Base-by-base conservation (phyloP, 2,888 invertebrate species). In the Palloptera scutellata region DNA sequence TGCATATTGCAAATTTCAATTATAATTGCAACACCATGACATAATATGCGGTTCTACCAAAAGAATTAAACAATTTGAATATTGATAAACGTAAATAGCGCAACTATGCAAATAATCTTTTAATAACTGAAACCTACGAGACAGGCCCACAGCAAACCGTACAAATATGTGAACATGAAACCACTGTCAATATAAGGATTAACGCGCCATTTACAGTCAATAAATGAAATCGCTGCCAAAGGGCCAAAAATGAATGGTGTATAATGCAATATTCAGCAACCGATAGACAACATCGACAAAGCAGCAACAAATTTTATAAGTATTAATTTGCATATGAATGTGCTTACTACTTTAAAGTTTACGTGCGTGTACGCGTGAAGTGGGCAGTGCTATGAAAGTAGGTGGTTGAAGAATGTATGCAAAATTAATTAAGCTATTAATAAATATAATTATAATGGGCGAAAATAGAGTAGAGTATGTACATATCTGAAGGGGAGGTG, bases 161-260 rank as follows among this genome's bases (percentile, higher is more conserved):
- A n/a, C 64, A 19, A 52, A 17, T 59, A 51, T 48, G 1, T 43
- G 41, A 57, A 78, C 81, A 74, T 79, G 77, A 77, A 78, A 76
- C 80, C 81, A 79, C 80, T 78, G 79, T 78, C 78, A 78, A 81
- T 78, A 78, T 78, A 60, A 78, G 78, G 80, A 78, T 81, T 78
- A 78, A 80, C 79, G 78, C 81, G 79, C 80, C 80, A 78, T 81
- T 81, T 78, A 81, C 78, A 75, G 67, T 71, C 66, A 70, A 67
- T 67, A 66, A 66, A 66, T 58, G 58, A 58, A 64, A 52, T 59
- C 52, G 59, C 42, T 58, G 64, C 59, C 51, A 30, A 30, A 30
- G 6, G 30, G 40, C 57, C 40, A 43, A n/a, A 41, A 10, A 43
- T 51, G n/a, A 11, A 19, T 20, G 51, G n/a, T n/a, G n/a, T n/a